These are phyloP conservation scores for Heterodera filipjevi DNA, from an alignment of 2,888 invertebrate species.

Conservation along the genomic window DNA sequence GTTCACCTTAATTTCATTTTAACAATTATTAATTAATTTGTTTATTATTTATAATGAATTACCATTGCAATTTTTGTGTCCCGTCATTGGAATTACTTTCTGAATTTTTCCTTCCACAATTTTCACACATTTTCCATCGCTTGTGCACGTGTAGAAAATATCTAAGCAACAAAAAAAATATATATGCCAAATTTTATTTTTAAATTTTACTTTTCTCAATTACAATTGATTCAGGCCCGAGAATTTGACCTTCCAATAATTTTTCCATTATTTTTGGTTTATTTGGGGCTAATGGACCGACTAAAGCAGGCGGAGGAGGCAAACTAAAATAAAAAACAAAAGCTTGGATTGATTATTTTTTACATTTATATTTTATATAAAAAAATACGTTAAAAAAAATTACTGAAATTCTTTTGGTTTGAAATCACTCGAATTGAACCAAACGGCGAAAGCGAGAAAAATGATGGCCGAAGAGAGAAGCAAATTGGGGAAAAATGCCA, in stretches of 20 bases:
- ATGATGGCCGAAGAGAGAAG: slow-evolving; percentile 14
- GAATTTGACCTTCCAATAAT: slow-evolving; percentile 34
- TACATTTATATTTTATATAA: too few relatives aligned
- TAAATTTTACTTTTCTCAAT: slow-evolving; percentile 34
- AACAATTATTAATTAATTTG: neutral
- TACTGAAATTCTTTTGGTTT: slow-evolving; percentile 30
- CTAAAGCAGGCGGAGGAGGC: slow-evolving; percentile 33
- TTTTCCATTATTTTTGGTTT: slow-evolving; percentile 24
- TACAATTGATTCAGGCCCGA: slow-evolving; percentile 39
- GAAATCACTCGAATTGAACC: slow-evolving; percentile 30
- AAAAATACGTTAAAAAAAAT: neutral
- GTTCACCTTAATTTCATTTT: neutral
- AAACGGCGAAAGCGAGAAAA: slow-evolving; percentile 32
- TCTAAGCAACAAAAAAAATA: slow-evolving; percentile 3
- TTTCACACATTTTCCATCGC: slow-evolving; percentile 34
- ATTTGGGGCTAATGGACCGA: slow-evolving; percentile 35
- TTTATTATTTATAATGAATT: neutral
- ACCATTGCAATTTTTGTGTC: slow-evolving; percentile 31
- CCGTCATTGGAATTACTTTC: slow-evolving; percentile 31
- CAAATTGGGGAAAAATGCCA: slow-evolving; percentile 18
- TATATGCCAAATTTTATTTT: neutral
- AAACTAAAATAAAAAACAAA: too few relatives aligned
- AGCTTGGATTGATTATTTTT: too few relatives aligned
- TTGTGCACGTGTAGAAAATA: slow-evolving; percentile 29
- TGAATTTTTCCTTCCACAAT: slow-evolving; percentile 32